A percentile compares a stretch with the other conserved stretches of the same genome.
Conservation (phyloP, 2,797 vertebrate genomes). For the Alauda arvensis region DNA sequence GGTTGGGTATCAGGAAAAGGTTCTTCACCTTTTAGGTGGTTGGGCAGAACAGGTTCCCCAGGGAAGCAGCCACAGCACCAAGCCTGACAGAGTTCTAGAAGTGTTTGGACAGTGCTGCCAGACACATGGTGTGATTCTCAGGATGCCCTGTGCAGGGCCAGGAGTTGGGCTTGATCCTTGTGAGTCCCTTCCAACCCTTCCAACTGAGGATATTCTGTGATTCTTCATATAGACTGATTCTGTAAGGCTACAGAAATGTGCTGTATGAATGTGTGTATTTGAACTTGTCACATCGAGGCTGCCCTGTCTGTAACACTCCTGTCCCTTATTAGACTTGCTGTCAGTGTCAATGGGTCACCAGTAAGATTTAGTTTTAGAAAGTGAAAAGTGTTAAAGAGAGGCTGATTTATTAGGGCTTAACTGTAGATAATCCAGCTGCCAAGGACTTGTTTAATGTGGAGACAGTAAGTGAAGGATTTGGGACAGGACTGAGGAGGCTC, state of each 20-base stretch:
- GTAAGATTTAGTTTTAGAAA: neutral
- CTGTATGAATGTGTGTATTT: neutral
- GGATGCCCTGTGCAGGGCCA: neutral
- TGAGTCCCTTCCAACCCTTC: neutral
- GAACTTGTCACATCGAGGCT: neutral
- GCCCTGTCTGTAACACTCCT: neutral
- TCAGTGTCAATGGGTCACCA: neutral
- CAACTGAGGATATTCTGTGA: neutral
- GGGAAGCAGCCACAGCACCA: neutral
- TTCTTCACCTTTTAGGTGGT: neutral
- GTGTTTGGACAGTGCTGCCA: neutral
- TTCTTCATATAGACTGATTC: neutral
- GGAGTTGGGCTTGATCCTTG: neutral
- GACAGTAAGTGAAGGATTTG: neutral
- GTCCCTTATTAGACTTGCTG: neutral
- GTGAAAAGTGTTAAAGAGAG: neutral
- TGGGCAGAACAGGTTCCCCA: neutral
- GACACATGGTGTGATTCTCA: neutral
- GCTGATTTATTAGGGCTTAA: neutral
- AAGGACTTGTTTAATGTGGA: neutral
- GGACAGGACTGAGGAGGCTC: neutral
- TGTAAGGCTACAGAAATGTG: neutral
- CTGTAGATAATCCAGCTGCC: neutral
- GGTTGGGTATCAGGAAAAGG: neutral
- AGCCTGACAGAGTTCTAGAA: neutral